phyloP scores from a whole-genome alignment of 2,888 invertebrate species.

The Melanostoma mellinum region DNA sequence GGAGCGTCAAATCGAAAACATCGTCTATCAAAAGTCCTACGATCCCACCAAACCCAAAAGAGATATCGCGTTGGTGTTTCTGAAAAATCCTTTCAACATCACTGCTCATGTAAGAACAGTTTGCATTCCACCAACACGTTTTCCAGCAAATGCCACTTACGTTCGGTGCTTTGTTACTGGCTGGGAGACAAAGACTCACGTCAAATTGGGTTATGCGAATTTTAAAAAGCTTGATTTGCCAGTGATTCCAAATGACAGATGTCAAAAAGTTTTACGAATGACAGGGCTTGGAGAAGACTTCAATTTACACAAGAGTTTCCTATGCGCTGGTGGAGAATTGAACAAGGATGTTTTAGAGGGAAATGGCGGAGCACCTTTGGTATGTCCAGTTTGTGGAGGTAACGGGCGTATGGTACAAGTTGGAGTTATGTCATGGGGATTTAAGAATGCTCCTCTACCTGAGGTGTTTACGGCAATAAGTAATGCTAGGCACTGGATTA shows the following conservation, averaged over 20 bases:
- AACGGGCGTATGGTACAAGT: slow-evolving; percentile 78
- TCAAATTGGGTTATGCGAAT: slow-evolving; percentile 84
- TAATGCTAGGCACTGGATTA: slow-evolving; percentile 35
- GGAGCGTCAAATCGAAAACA: slow-evolving; percentile 85
- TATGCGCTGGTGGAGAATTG: slow-evolving; percentile 90
- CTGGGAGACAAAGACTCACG: slow-evolving; percentile 79
- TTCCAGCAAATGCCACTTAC: slow-evolving; percentile 80
- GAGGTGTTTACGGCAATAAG: slow-evolving; percentile 35
- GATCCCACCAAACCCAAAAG: slow-evolving; percentile 87
- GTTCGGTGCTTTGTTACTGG: slow-evolving; percentile 79
- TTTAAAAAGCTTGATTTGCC: slow-evolving; percentile 88
- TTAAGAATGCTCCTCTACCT: slow-evolving; percentile 19
- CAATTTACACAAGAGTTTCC: slow-evolving; percentile 86
- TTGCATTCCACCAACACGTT: slow-evolving; percentile 85
- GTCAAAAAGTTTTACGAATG: slow-evolving; percentile 83
- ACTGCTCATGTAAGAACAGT: slow-evolving; percentile 87
- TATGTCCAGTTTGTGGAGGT: slow-evolving; percentile 85
- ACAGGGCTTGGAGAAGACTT: slow-evolving; percentile 88
- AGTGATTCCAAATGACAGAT: slow-evolving; percentile 83
- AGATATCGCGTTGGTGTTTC: slow-evolving; percentile 88
- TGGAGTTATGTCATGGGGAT: slow-evolving; percentile 92
- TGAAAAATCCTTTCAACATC: slow-evolving; percentile 84
- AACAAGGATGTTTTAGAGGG: slow-evolving; percentile 89
- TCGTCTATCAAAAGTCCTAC: slow-evolving; percentile 85
- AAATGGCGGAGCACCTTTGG: slow-evolving; percentile 91